phyloP scores from a whole-genome alignment of 2,113 vertebrate species.

The Engystomops pustulosus region DNA sequence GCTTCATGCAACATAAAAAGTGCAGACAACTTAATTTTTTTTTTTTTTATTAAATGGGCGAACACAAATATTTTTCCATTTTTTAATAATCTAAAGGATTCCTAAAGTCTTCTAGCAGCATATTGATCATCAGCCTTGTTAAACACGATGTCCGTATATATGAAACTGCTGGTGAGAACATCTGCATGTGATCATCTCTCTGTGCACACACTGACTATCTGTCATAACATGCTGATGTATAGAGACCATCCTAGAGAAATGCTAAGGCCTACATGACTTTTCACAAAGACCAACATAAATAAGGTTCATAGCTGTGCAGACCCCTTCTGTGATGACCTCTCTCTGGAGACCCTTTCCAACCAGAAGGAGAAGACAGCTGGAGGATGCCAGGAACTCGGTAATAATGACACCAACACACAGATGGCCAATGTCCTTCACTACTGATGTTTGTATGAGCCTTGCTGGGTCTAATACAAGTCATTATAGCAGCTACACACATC shows the following conservation, averaged over 20 bases:
- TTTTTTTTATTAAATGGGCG: no score
- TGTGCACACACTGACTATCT: neutral
- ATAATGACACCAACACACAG: slow-evolving; percentile 55
- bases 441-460: slow-evolving; percentile 15
- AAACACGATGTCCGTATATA: neutral
- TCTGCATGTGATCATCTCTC: neutral
- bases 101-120: no score
- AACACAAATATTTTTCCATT: no score
- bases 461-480: slow-evolving; percentile 20
- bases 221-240: slow-evolving; percentile 1
- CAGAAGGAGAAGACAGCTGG: slow-evolving; percentile 52
- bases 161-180: neutral
- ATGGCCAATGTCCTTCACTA: slow-evolving; percentile 52
- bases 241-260: neutral
- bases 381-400: slow-evolving; percentile 24
- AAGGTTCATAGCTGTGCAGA: neutral
- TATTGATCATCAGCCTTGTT: no score
- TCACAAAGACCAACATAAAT: slow-evolving; percentile 19
- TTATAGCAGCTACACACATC: neutral
- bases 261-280: neutral
- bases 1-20: no score
- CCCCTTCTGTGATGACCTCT: slow-evolving; percentile 38
- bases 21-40: no score
- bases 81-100: no score
- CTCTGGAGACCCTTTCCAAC: slow-evolving; percentile 4